Conservation (phyloP, 2,797 vertebrate genomes). For the Astyanax mexicanus region DNA sequence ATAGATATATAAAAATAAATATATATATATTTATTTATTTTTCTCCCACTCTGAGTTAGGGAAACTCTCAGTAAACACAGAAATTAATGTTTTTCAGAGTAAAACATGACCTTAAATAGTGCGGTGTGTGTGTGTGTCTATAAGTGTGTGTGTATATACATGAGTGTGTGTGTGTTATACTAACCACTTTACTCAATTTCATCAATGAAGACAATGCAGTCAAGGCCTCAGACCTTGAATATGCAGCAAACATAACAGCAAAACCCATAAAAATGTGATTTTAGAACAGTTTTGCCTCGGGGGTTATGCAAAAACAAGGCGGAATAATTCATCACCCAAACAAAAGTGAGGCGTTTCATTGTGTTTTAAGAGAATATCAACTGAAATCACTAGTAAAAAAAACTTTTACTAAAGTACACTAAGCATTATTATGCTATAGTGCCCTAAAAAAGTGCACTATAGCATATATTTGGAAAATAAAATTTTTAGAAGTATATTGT, state of each 20-base stretch:
- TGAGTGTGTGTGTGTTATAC: too few relatives aligned
- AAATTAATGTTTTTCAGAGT: background rate
- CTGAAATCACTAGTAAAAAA: too few relatives aligned
- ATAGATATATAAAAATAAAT: too few relatives aligned
- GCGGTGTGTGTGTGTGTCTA: too few relatives aligned
- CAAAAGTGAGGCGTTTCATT: background rate
- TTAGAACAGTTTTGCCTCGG: background rate
- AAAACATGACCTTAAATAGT: background rate
- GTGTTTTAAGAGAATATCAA: constrained; percentile 3
- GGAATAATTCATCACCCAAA: background rate
- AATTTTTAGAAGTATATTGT: too few relatives aligned
- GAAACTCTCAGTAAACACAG: background rate
- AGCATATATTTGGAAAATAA: too few relatives aligned
- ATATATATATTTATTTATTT: too few relatives aligned
- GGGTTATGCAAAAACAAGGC: background rate
- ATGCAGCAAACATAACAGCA: background rate
- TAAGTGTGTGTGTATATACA: too few relatives aligned
- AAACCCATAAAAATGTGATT: background rate
- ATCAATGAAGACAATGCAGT: background rate
- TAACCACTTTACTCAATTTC: background rate
- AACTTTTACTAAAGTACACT: too few relatives aligned
- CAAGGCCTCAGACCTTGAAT: background rate
- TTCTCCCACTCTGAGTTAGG: background rate
- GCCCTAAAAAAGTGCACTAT: too few relatives aligned
- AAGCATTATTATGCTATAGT: too few relatives aligned